phyloP scores from a whole-genome alignment of 1,140 invertebrate genomes.

The Drosophila nikananu region DNA sequence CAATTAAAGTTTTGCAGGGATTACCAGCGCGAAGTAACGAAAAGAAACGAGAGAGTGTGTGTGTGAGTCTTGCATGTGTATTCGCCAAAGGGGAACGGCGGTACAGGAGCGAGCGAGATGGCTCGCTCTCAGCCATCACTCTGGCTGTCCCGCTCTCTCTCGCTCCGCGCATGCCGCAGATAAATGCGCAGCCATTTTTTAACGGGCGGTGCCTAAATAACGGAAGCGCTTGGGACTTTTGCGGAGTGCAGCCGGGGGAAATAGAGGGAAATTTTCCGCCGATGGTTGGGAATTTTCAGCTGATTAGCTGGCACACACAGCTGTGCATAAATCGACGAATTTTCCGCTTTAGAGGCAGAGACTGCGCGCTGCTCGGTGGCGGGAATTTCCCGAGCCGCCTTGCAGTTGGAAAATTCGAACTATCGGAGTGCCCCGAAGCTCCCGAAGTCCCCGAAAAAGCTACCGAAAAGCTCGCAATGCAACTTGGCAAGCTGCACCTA shows the following conservation, averaged over 20 bases:
- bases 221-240: constrained; percentile 34
- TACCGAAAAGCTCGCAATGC: constrained; percentile 44
- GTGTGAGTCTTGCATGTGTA: constrained; percentile 14
- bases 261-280: constrained; percentile 66
- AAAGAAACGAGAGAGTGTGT: constrained; percentile 15
- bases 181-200: constrained; percentile 81
- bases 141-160: constrained; percentile 45
- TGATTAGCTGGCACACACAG: constrained; percentile 7
- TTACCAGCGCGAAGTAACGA: constrained; percentile 46
- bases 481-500: constrained; percentile 65
- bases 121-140: background rate
- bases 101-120: constrained; percentile 17
- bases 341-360: constrained; percentile 24
- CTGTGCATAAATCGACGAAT: constrained; percentile 12
- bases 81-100: constrained; percentile 30
- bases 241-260: constrained; percentile 41
- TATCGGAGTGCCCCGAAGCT: constrained; percentile 51
- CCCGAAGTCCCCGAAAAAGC: constrained; percentile 45
- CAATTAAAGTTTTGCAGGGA: constrained; percentile 74
- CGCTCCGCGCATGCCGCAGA: constrained; percentile 31
- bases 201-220: constrained; percentile 62
- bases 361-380: constrained; percentile 31
- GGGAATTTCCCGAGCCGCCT: constrained; percentile 23
- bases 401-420: constrained; percentile 42
- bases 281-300: constrained; percentile 16